A percentile compares a stretch with the other conserved stretches of the same genome.
phyloP scores from a whole-genome alignment of 1,140 invertebrate genomes.

The Papilio machaon region DNA sequence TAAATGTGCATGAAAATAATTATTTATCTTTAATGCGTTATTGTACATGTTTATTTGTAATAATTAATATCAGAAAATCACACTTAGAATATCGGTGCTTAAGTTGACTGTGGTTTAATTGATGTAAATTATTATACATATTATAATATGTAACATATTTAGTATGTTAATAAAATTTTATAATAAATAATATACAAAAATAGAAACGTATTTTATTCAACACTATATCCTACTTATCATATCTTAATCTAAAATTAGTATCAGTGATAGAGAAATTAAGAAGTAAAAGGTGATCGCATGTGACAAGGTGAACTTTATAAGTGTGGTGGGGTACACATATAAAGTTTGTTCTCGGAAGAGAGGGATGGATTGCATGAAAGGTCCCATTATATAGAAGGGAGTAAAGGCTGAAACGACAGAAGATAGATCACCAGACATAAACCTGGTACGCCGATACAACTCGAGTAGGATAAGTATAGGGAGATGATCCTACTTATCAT shows the following conservation, averaged over 20 bases:
- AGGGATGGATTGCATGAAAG: no score
- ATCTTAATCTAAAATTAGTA: neutral
- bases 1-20: neutral
- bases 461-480: no score
- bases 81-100: constrained; percentile 31
- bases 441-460: no score
- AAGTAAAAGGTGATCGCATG: neutral
- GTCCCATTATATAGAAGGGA: no score
- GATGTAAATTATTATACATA: constrained; percentile 21
- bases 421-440: no score
- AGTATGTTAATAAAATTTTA: constrained; percentile 14
- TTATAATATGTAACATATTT: constrained; percentile 9
- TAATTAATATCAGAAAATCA: constrained; percentile 7
- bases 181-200: constrained; percentile 15
- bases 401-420: no score
- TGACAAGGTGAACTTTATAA: no score
- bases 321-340: no score
- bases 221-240: neutral
- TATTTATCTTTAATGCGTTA: neutral
- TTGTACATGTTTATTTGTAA: neutral
- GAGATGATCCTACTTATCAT: no score
- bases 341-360: no score
- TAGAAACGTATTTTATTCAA: neutral
- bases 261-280: neutral
- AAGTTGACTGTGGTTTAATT: constrained; percentile 32